Percentiles rank a stretch among this genome's conserved stretches.
These are phyloP conservation scores for Trichogramma pretiosum DNA, from an alignment of 1,140 invertebrate species.

Conservation along the genomic window DNA sequence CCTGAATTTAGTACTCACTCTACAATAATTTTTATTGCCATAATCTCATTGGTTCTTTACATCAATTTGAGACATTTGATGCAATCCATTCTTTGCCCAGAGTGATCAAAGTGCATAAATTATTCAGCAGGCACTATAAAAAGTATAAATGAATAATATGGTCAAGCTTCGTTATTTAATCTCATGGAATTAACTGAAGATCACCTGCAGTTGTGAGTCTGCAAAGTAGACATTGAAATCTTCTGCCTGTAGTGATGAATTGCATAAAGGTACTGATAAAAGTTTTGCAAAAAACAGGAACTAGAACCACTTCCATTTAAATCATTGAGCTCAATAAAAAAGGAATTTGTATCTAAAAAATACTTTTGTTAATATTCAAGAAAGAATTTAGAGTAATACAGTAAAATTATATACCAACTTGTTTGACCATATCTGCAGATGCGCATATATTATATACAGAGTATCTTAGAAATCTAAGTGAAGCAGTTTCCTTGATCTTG, in stretches of 20 bases:
- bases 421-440: conserved; percentile 90
- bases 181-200: no score
- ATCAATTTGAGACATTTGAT: conserved; percentile 91
- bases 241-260: conserved; percentile 92
- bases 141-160: conserved; percentile 9
- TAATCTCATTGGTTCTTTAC: conserved; percentile 92
- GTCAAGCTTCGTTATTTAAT: background rate
- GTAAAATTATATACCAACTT: conserved; percentile 29
- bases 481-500: no score
- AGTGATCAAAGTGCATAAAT: conserved; percentile 97
- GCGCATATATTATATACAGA: conserved; percentile 94
- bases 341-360: conserved; percentile 70
- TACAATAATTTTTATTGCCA: conserved; percentile 97
- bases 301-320: conserved; percentile 59
- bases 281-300: conserved; percentile 92
- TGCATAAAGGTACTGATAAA: conserved; percentile 99
- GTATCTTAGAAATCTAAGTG: conserved; percentile 78
- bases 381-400: conserved; percentile 13
- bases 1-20: conserved; percentile 52
- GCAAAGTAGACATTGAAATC: conserved; percentile 95
- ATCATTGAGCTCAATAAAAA: conserved; percentile 93
- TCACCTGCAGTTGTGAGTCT: conserved; percentile 87
- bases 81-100: conserved; percentile 83
- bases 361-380: conserved; percentile 7
- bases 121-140: conserved; percentile 84